Base-by-base conservation (phyloP, 2,888 invertebrate species). In the Kryphioiulus occultus region DNA sequence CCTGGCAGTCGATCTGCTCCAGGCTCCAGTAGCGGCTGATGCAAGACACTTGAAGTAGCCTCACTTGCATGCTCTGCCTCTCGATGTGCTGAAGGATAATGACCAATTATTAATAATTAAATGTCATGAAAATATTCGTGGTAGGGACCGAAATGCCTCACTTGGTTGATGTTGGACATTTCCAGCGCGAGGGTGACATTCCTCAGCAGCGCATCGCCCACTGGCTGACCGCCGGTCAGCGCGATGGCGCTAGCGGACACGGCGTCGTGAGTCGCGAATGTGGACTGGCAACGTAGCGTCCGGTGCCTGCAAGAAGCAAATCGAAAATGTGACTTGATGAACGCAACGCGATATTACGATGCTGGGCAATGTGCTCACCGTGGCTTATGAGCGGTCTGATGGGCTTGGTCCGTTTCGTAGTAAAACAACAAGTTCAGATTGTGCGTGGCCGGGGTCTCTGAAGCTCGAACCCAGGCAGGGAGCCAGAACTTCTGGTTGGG, bases 341-440 rank as follows among this genome's bases (percentile, higher is more conserved):
- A n/a, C n/a, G n/a, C n/a, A n/a, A n/a, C n/a, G n/a, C n/a, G n/a
- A n/a, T n/a, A n/a, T n/a, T n/a, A n/a, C n/a, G n/a, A n/a, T n/a
- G n/a, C n/a, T n/a, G n/a, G n/a, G n/a, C n/a, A n/a, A n/a, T n/a
- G n/a, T n/a, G n/a, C n/a, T n/a, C n/a, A n/a, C n/a, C n/a, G n/a
- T n/a, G n/a, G n/a, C n/a, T n/a, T n/a, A n/a, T n/a, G n/a, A n/a
- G n/a, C n/a, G n/a, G n/a, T n/a, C n/a, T n/a, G n/a, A n/a, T n/a
- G n/a, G n/a, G 86, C 90, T 90, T 39, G 53, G 17, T 92, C 90
- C 91, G 94, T 94, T 90, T 95, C 95, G 91, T 96, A 96, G 91
- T 96, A 96, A 91, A 96, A 95, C 85, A 96, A 92, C 89, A 96
- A 92, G 91, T 96, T 94, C 83, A 96, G 92, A 5, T 93, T 92